Evolutionary conservation across 1,140 invertebrate species (phyloP).

Genomic region (Intoshia linei): DNA sequence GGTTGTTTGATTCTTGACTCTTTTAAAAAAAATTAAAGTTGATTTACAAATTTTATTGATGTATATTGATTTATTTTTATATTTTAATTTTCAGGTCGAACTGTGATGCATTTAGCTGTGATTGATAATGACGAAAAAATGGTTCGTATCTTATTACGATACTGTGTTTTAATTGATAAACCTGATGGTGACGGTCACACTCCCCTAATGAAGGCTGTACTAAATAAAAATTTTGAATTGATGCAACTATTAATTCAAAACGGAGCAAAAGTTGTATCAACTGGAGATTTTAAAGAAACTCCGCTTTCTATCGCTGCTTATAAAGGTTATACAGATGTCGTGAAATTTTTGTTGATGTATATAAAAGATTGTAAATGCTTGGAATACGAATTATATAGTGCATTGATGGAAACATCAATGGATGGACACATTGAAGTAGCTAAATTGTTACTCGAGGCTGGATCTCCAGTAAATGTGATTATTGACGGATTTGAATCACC

Average conservation of each 20-base stretch:
- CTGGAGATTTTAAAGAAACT: conserved; percentile 4
- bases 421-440: conserved; percentile 47
- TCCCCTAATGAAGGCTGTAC: conserved; percentile 91
- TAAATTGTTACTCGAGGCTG: conserved; percentile 22
- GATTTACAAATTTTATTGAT: too few relatives aligned
- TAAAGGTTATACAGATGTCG: conserved; percentile 54
- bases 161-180: too few relatives aligned
- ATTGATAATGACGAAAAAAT: too few relatives aligned
- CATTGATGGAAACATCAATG: conserved; percentile 96
- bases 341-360: conserved; percentile 22
- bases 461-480: conserved; percentile 90
- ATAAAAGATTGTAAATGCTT: conserved; percentile 46
- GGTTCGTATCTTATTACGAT: too few relatives aligned
- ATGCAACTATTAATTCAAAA: too few relatives aligned
- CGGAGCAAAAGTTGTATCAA: too few relatives aligned
- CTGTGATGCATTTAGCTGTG: too few relatives aligned
- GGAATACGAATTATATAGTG: conserved; percentile 96
- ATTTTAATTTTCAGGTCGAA: too few relatives aligned
- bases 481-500: conserved; percentile 96
- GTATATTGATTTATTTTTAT: too few relatives aligned
- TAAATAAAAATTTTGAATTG: too few relatives aligned
- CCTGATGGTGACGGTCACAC: conserved; percentile 96
- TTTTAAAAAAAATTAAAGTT: too few relatives aligned
- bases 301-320: conserved; percentile 3
- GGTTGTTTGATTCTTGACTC: too few relatives aligned